phyloP scores from a whole-genome alignment of 2,888 invertebrate species.

The Aspidiotus rigidus region DNA sequence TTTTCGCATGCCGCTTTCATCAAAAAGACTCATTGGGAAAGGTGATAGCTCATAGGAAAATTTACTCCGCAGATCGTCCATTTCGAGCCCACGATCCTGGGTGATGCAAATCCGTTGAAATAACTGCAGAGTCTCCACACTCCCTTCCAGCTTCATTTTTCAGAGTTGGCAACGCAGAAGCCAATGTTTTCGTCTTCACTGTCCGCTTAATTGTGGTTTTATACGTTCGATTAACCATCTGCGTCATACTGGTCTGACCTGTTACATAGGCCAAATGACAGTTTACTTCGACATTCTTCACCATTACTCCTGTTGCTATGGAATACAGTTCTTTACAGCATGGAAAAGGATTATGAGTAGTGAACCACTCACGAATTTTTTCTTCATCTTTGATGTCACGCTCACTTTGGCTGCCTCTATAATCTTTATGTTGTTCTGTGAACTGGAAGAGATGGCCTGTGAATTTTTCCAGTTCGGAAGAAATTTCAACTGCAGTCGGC shows the following conservation, averaged over 20 bases:
- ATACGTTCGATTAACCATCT: neutral
- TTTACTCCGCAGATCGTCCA: slow-evolving; percentile 35
- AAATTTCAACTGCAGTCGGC: slow-evolving; percentile 38
- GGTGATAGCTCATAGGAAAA: slow-evolving; percentile 36
- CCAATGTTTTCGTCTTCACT: neutral
- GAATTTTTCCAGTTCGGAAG: slow-evolving; percentile 12
- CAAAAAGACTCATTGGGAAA: slow-evolving; percentile 36
- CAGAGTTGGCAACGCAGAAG: neutral
- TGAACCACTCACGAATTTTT: slow-evolving; percentile 8
- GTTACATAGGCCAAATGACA: neutral
- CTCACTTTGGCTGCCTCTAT: slow-evolving; percentile 38
- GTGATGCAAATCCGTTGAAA: slow-evolving; percentile 38
- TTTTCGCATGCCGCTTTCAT: slow-evolving; percentile 22
- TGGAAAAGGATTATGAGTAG: slow-evolving; percentile 14
- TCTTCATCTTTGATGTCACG: slow-evolving; percentile 4
- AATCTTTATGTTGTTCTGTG: slow-evolving; percentile 41
- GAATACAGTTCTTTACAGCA: slow-evolving; percentile 1
- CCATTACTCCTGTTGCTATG: neutral
- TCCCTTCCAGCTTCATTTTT: neutral
- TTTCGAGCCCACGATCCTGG: slow-evolving; percentile 34
- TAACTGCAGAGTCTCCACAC: slow-evolving; percentile 37
- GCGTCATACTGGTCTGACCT: neutral
- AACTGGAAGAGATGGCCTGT: slow-evolving; percentile 37
- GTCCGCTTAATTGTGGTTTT: neutral
- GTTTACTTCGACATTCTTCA: neutral